Evolutionary conservation across 2,888 invertebrate genomes (phyloP).

Genomic region (Aspidiotus destructor): DNA sequence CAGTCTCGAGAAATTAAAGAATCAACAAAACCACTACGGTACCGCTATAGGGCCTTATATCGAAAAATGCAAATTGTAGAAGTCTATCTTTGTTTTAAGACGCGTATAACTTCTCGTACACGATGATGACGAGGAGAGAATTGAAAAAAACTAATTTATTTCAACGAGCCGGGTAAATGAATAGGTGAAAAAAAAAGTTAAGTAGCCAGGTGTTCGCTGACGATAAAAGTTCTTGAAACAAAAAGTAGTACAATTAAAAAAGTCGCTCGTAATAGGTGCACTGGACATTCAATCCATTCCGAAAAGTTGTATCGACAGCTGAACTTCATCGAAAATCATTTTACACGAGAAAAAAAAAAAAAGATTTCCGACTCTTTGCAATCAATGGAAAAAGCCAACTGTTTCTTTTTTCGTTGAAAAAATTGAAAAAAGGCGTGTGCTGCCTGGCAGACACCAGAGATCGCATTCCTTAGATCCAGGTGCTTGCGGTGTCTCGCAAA

Average conservation of each 20-base stretch:
- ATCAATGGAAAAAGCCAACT: constrained; percentile 1
- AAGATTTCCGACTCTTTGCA: background rate
- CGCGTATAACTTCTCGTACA: no score
- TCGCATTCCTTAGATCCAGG: constrained; percentile 29
- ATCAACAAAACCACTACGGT: background rate
- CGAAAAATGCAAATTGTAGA: background rate
- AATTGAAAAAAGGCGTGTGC: constrained; percentile 20
- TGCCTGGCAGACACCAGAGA: constrained; percentile 11
- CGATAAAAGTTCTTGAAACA: no score
- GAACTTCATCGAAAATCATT: background rate
- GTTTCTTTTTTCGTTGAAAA: constrained; percentile 1
- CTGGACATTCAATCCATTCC: no score
- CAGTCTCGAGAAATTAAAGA: background rate
- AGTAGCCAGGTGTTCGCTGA: no score
- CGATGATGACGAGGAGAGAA: no score
- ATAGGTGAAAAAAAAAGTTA: no score
- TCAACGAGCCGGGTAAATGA: no score
- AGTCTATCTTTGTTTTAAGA: background rate
- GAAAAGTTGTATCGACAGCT: background rate
- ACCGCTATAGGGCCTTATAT: background rate
- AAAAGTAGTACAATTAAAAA: no score
- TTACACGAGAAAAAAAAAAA: no score
- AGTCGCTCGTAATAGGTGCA: no score
- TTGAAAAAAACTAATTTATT: no score
- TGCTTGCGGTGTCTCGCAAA: constrained; percentile 13